Evolutionary conservation across 2,888 invertebrate species (phyloP).

Genomic region (Drosophila neotestacea): DNA sequence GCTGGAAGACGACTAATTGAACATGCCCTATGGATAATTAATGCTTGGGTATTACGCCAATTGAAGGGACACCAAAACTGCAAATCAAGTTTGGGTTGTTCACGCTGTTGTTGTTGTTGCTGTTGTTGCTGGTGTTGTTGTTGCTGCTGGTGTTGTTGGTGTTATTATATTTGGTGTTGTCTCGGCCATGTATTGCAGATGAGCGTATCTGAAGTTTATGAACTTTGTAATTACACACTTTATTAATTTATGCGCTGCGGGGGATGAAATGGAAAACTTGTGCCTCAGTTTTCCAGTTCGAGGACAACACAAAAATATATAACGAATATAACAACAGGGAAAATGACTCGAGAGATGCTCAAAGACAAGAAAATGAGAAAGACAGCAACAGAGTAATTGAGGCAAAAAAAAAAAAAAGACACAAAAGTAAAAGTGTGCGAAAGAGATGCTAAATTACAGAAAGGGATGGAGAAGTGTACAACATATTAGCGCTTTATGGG

Average conservation of each 20-base stretch:
- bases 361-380: not conserved
- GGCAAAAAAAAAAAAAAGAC: not conserved
- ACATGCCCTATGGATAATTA: not conserved
- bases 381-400: conserved; percentile 6
- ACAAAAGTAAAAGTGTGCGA: not conserved
- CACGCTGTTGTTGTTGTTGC: conserved; percentile 14
- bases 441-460: conserved; percentile 13
- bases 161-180: conserved; percentile 30
- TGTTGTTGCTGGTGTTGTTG: conserved; percentile 20
- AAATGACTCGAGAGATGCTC: conserved; percentile 23
- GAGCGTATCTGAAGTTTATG: conserved; percentile 76
- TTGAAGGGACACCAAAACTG: conserved; percentile 23
- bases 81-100: conserved; percentile 42
- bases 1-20: not conserved
- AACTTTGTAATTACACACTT: conserved; percentile 82
- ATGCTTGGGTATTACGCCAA: conserved; percentile 16
- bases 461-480: conserved; percentile 16
- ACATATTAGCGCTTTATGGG: conserved; percentile 69
- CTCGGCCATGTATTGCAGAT: conserved; percentile 67
- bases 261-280: conserved; percentile 39
- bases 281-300: conserved; percentile 19
- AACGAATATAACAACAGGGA: conserved; percentile 31
- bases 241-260: conserved; percentile 80
- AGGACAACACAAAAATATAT: conserved; percentile 28
- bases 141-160: conserved; percentile 17